phyloP scores from a whole-genome alignment of 2,113 vertebrate genomes.

The Ellobius talpinus region DNA sequence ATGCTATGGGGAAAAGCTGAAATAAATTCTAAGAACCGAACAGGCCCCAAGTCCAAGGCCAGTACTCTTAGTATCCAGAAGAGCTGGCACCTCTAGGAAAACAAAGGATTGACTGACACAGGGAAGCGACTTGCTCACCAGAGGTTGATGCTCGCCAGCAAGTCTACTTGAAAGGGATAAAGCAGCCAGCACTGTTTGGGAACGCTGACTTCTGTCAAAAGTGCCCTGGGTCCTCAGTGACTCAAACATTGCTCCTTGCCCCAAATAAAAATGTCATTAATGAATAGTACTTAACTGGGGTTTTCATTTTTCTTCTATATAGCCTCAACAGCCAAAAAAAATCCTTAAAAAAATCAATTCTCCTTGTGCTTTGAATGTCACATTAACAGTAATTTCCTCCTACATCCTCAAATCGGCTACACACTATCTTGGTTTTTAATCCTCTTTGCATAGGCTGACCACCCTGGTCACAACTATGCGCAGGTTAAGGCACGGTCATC shows the following conservation, averaged over 20 bases:
- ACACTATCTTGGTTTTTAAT: background rate
- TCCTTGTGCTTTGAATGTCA: background rate
- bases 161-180: slow-evolving; percentile 7
- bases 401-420: background rate
- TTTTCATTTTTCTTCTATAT: background rate
- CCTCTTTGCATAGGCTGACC: background rate
- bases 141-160: background rate
- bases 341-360: background rate
- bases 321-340: background rate
- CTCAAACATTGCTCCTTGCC: background rate
- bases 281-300: background rate
- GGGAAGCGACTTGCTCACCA: slow-evolving; percentile 39
- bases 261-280: background rate
- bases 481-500: slow-evolving; percentile 50
- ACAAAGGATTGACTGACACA: slow-evolving; percentile 57
- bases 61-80: slow-evolving; percentile 48
- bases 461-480: background rate
- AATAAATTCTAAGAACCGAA: slow-evolving; percentile 49
- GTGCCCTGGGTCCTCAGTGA: background rate
- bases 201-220: slow-evolving; percentile 37
- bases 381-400: background rate
- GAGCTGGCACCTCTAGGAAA: slow-evolving; percentile 67
- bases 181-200: background rate
- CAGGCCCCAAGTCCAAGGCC: slow-evolving; percentile 6
- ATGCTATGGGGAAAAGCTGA: background rate